Base-by-base conservation (phyloP, 2,888 invertebrate species). In the Diplolepis rosae region DNA sequence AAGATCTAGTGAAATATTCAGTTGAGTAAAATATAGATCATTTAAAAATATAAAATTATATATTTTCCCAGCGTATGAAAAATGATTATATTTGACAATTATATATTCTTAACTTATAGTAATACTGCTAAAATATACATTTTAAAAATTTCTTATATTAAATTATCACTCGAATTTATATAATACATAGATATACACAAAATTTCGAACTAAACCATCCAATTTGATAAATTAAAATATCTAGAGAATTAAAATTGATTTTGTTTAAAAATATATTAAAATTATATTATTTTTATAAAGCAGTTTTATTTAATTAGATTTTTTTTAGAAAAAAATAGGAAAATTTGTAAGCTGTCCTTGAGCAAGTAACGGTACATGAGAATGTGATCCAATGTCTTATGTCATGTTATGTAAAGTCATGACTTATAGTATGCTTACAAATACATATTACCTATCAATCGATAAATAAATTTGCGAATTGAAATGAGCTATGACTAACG, bases 21-120 rank as follows among this genome's bases (percentile, higher is more conserved):
- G 4, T 15, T 32, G 2, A 56, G 22, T 13, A 35, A 56, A 13
- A 35, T n/a, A n/a, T 6, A 56, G 11, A 22, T 2, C n/a, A 1
- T 35, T 56, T 13, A 56, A 22, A 56, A 56, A 56, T 56, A 56
- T 35, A 56, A 35, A 56, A 35, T 56, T 22, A 56, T 56, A 4
- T 32, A 32, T 56, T 35, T 56, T 35, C n/a, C 51, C 1, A 13
- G 35, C 35, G 18, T 13, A 56, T 4, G 13, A 22, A 22, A 56
- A 56, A 56, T 56, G 18, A 5, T 56, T 35, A 15, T 35, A 56
- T 56, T 32, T 32, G 22, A 56, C 56, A 56, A 22, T 18, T 32
- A 32, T 22, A 13, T 35, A 13, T 56, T 22, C 56, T 56, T 56
- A 56, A 22, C 35, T 56, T 35, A 54, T 30, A 18, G 35, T 56